phyloP scores from a whole-genome alignment of 1,140 invertebrate genomes.

The Apis cerana region DNA sequence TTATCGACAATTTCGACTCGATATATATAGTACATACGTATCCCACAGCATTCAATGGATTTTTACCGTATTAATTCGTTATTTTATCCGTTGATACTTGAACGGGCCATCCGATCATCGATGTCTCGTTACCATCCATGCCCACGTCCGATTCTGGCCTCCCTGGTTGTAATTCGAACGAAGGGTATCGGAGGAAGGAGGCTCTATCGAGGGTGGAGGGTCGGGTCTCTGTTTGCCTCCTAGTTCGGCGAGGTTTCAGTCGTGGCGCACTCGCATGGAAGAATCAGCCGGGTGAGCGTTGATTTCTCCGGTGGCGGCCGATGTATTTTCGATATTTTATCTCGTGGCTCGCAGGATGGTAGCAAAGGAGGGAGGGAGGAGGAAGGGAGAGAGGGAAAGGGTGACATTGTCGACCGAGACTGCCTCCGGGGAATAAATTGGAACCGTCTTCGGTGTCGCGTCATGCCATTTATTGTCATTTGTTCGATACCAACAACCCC shows the following conservation, averaged over 20 bases:
- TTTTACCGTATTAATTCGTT: slow-evolving; percentile 35
- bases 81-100: slow-evolving; percentile 11
- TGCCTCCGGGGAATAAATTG: slow-evolving; percentile 72
- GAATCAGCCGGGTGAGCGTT: slow-evolving; percentile 22
- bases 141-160: too few species aligned
- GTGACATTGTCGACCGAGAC: slow-evolving; percentile 47
- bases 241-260: not conserved
- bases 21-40: not conserved
- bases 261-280: slow-evolving; percentile 17
- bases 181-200: slow-evolving; percentile 8
- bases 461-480: slow-evolving; percentile 76
- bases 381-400: slow-evolving; percentile 35
- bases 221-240: not conserved
- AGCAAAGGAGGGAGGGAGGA: slow-evolving; percentile 24
- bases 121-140: not conserved
- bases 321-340: slow-evolving; percentile 72
- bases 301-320: slow-evolving; percentile 48
- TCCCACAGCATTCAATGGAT: not conserved
- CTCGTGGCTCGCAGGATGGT: slow-evolving; percentile 25
- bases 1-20: slow-evolving; percentile 26
- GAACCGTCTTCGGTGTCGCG: slow-evolving; percentile 72
- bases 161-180: not conserved
- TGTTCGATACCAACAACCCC: slow-evolving; percentile 70
- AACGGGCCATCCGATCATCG: not conserved
- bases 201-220: too few species aligned